Conservation (phyloP, 2,888 invertebrate genomes). For the Ophioninae sp. region DNA sequence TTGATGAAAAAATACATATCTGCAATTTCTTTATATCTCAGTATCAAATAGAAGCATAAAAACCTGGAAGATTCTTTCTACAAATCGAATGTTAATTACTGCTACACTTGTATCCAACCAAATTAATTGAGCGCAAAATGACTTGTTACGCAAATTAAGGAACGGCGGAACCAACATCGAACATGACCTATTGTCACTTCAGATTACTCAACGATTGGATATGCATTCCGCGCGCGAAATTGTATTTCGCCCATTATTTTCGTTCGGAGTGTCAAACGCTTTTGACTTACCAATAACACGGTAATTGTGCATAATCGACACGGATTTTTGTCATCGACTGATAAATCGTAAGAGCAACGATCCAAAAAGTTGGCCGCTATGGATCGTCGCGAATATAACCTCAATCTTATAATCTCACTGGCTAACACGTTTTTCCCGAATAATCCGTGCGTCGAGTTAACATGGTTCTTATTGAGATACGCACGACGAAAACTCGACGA, state of each 20-base stretch:
- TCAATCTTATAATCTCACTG: conserved; percentile 46
- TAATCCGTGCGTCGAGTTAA: conserved; percentile 68
- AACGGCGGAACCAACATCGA: too few relatives aligned
- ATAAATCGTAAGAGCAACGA: not conserved
- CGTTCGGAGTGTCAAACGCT: not conserved
- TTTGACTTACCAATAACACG: not conserved
- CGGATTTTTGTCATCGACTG: not conserved
- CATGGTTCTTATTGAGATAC: conserved; percentile 69
- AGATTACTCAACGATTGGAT: not conserved
- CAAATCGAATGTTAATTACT: not conserved
- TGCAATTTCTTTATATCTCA: not conserved
- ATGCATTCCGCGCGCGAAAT: not conserved
- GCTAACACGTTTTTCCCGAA: conserved; percentile 62
- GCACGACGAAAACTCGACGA: conserved; percentile 62
- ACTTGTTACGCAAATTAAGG: not conserved
- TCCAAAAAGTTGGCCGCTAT: not conserved
- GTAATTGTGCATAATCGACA: not conserved
- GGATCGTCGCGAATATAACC: conserved; percentile 15
- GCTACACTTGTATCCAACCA: not conserved
- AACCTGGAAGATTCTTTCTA: not conserved
- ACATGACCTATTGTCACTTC: too few relatives aligned
- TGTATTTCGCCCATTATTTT: not conserved
- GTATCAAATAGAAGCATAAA: not conserved
- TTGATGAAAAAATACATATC: not conserved
- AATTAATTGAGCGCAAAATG: not conserved